Evolutionary conservation across 2,888 invertebrate genomes (phyloP), one percentile per base, ranked within the genome.

Genomic region (Pseudococcus viburni): DNA sequence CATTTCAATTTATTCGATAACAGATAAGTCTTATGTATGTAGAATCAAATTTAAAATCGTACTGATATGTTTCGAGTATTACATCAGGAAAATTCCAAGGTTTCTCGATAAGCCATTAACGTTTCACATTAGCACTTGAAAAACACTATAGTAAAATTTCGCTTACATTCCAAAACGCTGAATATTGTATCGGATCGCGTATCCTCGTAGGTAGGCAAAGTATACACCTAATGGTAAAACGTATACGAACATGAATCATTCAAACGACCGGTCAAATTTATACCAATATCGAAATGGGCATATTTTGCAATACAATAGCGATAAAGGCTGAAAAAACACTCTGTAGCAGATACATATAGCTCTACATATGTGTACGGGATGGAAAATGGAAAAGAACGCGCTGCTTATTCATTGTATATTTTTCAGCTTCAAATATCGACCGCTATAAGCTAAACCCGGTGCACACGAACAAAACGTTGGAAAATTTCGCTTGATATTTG

Each of bases 51-150:
- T 83, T 83, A 33, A 42, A 42, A n/a, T 46, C 80, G 22, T 46
- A 83, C 8, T 19, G 80, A 83, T 83, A 46, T 9, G 33, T 83
- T 83, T 42, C 42, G 46, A 83, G 46, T 46, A 83, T 46, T 83
- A 83, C 80, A 83, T n/a, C 80, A 83, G 42, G 42, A 83, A 83
- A 83, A 83, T 83, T 83, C 80, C 80, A 83, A 83, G 80, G 80
- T 46, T 83, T 83, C 46, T 19, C 80, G 80, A 83, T 83, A 83
- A 83, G 26, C 80, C 80, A 46, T 83, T 83, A 83, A 19, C 42
- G 46, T 83, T 46, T 46, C 26, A 46, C 80, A 33, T 46, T 73
- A 83, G 19, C 80, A 46, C 46, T 83, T 22, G 19, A 83, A 42
- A 83, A 83, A 46, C 80, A 83, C 46, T 17, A 22, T 11, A 22